Evolutionary conservation across 2,888 invertebrate genomes (phyloP), one percentile per base, ranked within the genome.

Genomic region (Eristalis tenax): DNA sequence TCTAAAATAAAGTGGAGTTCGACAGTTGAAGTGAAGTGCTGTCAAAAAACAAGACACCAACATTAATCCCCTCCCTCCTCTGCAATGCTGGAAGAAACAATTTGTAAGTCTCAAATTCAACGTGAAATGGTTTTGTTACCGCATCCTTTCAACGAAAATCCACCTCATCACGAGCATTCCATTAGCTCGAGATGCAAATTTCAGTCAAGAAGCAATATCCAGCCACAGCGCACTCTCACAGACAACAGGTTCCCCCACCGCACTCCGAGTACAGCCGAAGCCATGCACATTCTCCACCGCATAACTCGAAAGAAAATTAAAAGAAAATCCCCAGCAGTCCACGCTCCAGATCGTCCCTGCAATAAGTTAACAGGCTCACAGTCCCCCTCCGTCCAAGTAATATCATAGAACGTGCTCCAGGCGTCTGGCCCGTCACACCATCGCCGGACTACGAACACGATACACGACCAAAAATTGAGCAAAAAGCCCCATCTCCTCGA

Each of bases 401-500:
- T 43, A 15, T n/a, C 22, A 13, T n/a, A 28, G 43, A 75, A 70
- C 64, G 59, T 70, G 57, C 75, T 70, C 2, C 22, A 57, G 32
- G 26, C 50, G 11, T 35, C 35, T 50, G 11, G 1, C 35, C 61
- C 38, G 10, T 43, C 50, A 66, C 73, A 63, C 2, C 38, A 38
- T 38, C 38, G 38, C 38, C 38, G 38, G 38, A 38, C 38, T 38
- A 3, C 10, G 35, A 8, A 6, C 50, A 50, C 18, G 4, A 18
- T 13, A 6, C 68, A 57, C 13, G 40, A 28, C 28, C 38, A 79
- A 71, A 32, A 66, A 50, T 28, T 23, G 28, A 56, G n/a, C n/a
- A 75, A 80, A 64, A 79, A 75, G 71, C 59, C 75, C 71, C 75
- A 71, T 61, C 84, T 66, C 79, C 70, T 70, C 61, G 65, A 64